Evolutionary conservation across 2,113 vertebrate species (phyloP).

Genomic region (Heterochromis multidens): DNA sequence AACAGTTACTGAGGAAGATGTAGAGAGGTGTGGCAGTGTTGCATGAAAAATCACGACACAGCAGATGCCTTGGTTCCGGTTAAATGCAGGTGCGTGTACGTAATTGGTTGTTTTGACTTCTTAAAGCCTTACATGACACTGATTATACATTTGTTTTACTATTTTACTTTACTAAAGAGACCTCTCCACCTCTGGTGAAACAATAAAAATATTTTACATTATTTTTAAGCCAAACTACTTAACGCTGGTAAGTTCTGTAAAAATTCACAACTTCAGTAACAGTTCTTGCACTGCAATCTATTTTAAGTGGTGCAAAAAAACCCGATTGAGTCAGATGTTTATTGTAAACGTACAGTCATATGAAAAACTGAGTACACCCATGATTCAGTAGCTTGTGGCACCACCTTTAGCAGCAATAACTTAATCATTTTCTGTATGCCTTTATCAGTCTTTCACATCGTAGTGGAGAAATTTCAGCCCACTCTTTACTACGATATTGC

Average conservation of each 20-base stretch:
- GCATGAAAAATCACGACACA: not conserved
- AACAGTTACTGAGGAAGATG: not conserved
- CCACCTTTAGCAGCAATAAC: not conserved
- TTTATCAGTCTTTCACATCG: not conserved
- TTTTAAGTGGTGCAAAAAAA: not conserved
- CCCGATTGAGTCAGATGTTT: not conserved
- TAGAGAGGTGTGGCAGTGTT: not conserved
- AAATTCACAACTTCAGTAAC: not conserved
- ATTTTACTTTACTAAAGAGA: not conserved
- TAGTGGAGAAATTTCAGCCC: not conserved
- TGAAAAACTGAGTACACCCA: not conserved
- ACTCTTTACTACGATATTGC: not conserved
- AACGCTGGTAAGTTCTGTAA: not conserved
- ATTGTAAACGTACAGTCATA: not conserved
- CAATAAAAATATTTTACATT: not conserved
- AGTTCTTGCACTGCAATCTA: not conserved
- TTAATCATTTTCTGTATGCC: not conserved
- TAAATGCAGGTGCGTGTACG: not conserved
- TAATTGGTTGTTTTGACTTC: not conserved
- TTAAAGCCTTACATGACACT: not conserved
- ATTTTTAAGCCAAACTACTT: not conserved
- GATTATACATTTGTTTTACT: not conserved
- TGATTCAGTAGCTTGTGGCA: not conserved
- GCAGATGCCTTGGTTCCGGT: not conserved
- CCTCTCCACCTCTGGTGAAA: not conserved